Evolutionary conservation across 2,888 invertebrate genomes (phyloP).

Genomic region (Tenodera sinensis): DNA sequence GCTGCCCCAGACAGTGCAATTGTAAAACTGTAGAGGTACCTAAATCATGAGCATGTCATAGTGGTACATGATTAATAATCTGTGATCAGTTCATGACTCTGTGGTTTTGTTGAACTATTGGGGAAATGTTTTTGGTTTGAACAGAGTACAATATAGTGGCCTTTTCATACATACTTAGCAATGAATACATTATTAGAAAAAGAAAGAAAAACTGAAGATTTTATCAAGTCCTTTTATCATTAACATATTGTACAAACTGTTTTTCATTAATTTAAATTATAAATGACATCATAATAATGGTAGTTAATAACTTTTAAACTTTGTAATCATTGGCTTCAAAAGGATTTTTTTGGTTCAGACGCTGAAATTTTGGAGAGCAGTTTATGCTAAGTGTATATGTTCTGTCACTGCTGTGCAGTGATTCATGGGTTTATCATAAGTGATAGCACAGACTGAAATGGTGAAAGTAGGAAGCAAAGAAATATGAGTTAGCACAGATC

Average conservation of each 20-base stretch:
- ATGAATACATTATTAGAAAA: neutral
- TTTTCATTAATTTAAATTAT: neutral
- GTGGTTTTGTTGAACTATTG: too few species aligned
- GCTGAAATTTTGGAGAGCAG: neutral
- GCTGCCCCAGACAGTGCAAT: neutral
- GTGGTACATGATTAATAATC: neutral
- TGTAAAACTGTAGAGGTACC: neutral
- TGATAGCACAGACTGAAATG: too few species aligned
- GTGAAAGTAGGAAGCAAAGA: too few species aligned
- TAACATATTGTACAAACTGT: neutral
- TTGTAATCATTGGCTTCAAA: neutral
- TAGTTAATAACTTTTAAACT: neutral
- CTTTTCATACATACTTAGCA: neutral
- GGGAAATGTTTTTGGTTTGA: too few species aligned
- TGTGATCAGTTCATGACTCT: neutral
- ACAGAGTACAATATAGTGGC: neutral
- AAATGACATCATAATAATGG: neutral
- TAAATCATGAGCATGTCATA: neutral
- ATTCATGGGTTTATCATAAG: too few species aligned
- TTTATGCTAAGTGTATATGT: neutral
- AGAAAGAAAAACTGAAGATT: neutral
- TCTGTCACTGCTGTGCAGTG: neutral
- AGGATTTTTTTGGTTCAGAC: neutral
- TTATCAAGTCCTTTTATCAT: neutral
- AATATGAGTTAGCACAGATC: too few species aligned